Evolutionary conservation across 2,888 invertebrate genomes (phyloP).

Genomic region (Xylota sylvarum): DNA sequence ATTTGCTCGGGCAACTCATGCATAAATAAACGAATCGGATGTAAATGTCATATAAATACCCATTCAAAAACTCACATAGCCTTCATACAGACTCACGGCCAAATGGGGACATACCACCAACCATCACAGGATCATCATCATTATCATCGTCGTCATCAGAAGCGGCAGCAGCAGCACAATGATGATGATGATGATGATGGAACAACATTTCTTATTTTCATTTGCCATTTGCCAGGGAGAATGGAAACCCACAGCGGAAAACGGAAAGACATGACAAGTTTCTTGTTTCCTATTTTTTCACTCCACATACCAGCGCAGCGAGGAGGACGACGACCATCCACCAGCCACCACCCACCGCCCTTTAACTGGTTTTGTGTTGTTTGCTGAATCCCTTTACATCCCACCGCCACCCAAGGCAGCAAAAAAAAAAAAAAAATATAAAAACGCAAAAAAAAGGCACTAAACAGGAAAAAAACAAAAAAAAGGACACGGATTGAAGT

Average conservation of each 20-base stretch:
- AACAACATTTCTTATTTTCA: slow-evolving; percentile 73
- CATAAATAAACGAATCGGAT: slow-evolving; percentile 76
- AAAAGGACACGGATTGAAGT: not conserved
- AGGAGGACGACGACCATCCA: slow-evolving; percentile 11
- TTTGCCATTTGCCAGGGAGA: slow-evolving; percentile 47
- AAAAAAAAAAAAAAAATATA: not conserved
- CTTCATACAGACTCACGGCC: not conserved
- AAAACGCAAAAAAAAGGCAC: slow-evolving; percentile 18
- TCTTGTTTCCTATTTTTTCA: slow-evolving; percentile 70
- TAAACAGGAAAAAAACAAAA: not conserved
- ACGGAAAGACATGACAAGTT: slow-evolving; percentile 77
- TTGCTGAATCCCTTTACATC: slow-evolving; percentile 47
- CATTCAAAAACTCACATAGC: slow-evolving; percentile 60
- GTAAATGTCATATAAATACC: slow-evolving; percentile 75
- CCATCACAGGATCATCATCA: not conserved
- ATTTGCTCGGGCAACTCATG: slow-evolving; percentile 63
- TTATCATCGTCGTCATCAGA: not conserved
- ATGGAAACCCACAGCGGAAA: slow-evolving; percentile 70
- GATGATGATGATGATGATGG: slow-evolving; percentile 59
- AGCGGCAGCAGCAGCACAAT: not conserved
- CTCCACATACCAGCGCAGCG: not conserved
- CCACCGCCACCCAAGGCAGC: not conserved
- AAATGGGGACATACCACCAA: slow-evolving; percentile 12
- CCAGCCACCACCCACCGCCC: not conserved
- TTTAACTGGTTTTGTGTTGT: slow-evolving; percentile 17